Percentiles rank a stretch among this genome's conserved stretches.
Evolutionary conservation across 2,113 vertebrate species (phyloP).

Genomic region (Tupaia chinensis): DNA sequence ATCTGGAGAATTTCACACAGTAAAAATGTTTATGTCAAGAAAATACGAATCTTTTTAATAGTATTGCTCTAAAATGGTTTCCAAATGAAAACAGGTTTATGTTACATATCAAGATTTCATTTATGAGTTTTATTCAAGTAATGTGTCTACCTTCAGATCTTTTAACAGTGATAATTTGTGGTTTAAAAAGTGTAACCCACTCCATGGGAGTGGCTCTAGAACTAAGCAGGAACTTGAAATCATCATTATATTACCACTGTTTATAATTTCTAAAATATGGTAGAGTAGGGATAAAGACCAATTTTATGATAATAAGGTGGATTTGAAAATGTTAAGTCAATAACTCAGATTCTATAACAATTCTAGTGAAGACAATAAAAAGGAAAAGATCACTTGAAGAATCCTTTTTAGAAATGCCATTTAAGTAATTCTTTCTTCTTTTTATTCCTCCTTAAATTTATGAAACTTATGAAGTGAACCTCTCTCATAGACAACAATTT

Average conservation of each 20-base stretch:
- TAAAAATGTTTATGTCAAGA: neutral
- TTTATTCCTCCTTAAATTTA: constrained; percentile 38
- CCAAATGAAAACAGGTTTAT: neutral
- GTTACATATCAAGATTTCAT: neutral
- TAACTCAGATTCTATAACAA: constrained; percentile 68
- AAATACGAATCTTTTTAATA: neutral
- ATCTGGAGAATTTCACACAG: neutral
- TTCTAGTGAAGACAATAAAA: constrained; percentile 54
- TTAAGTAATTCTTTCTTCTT: constrained; percentile 65
- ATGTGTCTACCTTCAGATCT: neutral
- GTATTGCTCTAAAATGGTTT: constrained; percentile 20
- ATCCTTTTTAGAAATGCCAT: constrained; percentile 65
- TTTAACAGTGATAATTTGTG: neutral
- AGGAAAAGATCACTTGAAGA: constrained; percentile 56
- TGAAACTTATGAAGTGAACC: constrained; percentile 44
- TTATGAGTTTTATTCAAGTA: neutral
- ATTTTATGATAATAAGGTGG: constrained; percentile 30
- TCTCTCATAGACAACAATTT: constrained; percentile 44
- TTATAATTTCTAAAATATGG: constrained; percentile 60
- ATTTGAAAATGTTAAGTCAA: constrained; percentile 68
- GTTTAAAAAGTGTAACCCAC: neutral
- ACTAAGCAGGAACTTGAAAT: neutral
- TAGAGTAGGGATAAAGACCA: constrained; percentile 53
- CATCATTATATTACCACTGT: neutral
- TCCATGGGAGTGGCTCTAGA: neutral